phyloP scores from a whole-genome alignment of 2,113 vertebrate species.

The Albula goreensis region DNA sequence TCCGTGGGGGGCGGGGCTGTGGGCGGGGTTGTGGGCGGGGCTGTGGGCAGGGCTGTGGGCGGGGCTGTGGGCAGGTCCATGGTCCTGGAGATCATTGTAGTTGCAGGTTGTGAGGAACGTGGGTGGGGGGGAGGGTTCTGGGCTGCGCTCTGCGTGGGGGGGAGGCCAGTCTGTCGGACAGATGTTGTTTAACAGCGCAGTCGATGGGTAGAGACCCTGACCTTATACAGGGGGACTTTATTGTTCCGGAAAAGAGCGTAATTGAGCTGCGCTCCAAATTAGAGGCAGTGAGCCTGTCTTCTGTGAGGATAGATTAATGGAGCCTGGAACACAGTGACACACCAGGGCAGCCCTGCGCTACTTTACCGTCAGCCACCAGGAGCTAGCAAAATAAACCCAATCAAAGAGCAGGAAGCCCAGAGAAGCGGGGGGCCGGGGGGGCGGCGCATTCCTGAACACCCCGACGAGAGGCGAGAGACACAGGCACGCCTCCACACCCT shows the following conservation, averaged over 20 bases:
- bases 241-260: conserved; percentile 79
- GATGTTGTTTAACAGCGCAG: conserved; percentile 83
- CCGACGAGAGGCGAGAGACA: background rate
- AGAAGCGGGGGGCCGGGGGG: background rate
- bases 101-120: background rate
- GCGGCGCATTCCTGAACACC: too few species aligned
- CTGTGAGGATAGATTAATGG: conserved; percentile 67
- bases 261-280: conserved; percentile 75
- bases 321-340: conserved; percentile 53
- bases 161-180: conserved; percentile 76
- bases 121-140: conserved; percentile 46
- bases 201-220: conserved; percentile 72
- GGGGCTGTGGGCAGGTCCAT: too few species aligned
- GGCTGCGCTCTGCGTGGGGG: conserved; percentile 68
- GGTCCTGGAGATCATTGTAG: too few species aligned
- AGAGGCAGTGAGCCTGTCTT: conserved; percentile 63
- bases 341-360: conserved; percentile 35
- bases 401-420: background rate
- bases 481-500: background rate
- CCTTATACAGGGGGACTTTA: conserved; percentile 78
- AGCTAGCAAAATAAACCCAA: conserved; percentile 51
- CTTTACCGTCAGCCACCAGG: conserved; percentile 20
- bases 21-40: too few species aligned
- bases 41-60: too few species aligned
- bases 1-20: too few species aligned